Conservation (phyloP, 2,797 vertebrate species). For the Anomalospiza imberbis region DNA sequence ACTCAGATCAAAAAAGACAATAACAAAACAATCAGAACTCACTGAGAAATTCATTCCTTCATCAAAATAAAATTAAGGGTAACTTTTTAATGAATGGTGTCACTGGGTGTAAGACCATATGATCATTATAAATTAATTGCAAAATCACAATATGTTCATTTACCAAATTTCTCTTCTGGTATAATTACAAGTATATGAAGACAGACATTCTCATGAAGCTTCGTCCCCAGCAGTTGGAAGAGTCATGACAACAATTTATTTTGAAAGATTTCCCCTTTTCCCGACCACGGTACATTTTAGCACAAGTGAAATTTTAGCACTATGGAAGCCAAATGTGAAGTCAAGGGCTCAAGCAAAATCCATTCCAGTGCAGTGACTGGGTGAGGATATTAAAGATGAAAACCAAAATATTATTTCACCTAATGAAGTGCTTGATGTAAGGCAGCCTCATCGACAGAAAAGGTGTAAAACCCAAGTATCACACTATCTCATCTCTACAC, state of each 20-base stretch:
- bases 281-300: not conserved
- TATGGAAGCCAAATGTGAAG: not conserved
- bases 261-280: not conserved
- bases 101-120: not conserved
- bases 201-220: not conserved
- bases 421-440: not conserved
- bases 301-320: not conserved
- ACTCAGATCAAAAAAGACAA: not conserved
- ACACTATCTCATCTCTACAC: not conserved
- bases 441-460: not conserved
- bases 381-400: not conserved
- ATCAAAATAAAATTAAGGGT: not conserved
- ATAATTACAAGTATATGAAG: not conserved
- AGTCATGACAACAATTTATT: not conserved
- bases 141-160: not conserved
- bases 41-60: not conserved
- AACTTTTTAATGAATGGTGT: not conserved
- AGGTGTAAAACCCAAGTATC: not conserved
- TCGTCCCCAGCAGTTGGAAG: not conserved
- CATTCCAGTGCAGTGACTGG: not conserved
- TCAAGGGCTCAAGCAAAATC: not conserved
- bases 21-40: not conserved
- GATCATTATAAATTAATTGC: not conserved
- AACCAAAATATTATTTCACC: not conserved
- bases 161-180: not conserved